phyloP scores from a whole-genome alignment of 1,140 invertebrate genomes.

The Drosophila lowei region DNA sequence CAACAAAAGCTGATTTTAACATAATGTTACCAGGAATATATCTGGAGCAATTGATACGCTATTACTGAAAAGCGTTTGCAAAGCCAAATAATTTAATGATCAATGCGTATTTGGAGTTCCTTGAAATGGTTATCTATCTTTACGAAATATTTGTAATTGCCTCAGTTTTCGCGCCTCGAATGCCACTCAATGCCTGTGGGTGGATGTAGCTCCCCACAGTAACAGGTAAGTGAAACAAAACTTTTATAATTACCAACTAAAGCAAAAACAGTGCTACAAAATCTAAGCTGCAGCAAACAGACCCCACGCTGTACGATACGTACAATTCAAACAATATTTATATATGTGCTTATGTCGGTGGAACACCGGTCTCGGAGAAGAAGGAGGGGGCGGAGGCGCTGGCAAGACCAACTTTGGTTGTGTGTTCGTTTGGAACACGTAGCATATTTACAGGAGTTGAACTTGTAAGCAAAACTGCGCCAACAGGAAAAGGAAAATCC shows the following conservation, averaged over 20 bases:
- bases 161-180: background rate
- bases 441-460: slow-evolving; percentile 70
- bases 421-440: slow-evolving; percentile 37
- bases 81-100: too few species aligned
- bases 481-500: slow-evolving; percentile 58
- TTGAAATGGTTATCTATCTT: background rate
- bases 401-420: slow-evolving; percentile 64
- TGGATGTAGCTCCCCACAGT: background rate
- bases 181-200: background rate
- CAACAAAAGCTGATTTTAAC: background rate
- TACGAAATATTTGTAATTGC: too few species aligned
- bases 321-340: slow-evolving; percentile 65
- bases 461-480: slow-evolving; percentile 59
- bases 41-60: too few species aligned
- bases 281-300: slow-evolving; percentile 12
- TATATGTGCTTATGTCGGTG: slow-evolving; percentile 60
- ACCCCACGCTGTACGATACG: too few species aligned
- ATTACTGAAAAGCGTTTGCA: too few species aligned
- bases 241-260: slow-evolving; percentile 61
- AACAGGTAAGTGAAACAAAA: slow-evolving; percentile 36
- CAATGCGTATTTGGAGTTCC: background rate
- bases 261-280: slow-evolving; percentile 40
- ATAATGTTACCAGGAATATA: background rate
- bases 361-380: slow-evolving; percentile 18
- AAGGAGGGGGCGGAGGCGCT: background rate